Evolutionary conservation across 2,113 vertebrate species (phyloP).

Genomic region (Petaurus breviceps): DNA sequence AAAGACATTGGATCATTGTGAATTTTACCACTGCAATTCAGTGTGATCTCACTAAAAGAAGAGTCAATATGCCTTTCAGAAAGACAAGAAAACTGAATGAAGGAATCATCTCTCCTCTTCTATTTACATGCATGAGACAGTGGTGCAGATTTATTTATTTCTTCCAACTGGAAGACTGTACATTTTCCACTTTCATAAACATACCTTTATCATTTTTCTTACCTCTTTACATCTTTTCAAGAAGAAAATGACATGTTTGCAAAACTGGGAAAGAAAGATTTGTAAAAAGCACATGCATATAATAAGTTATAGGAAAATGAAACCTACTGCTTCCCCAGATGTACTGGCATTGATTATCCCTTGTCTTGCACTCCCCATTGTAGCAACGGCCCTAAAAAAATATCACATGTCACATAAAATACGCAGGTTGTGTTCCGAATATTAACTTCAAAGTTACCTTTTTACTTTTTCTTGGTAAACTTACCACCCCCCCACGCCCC

Average conservation of each 20-base stretch:
- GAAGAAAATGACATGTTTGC: not conserved
- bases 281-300: not conserved
- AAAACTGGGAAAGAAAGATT: not conserved
- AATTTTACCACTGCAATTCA: not conserved
- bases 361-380: conserved; percentile 96
- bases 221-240: not conserved
- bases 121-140: not conserved
- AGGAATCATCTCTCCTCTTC: not conserved
- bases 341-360: conserved; percentile 98
- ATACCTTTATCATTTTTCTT: not conserved
- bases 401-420: conserved; percentile 1
- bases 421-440: rapidly evolving
- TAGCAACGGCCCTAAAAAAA: conserved; percentile 95
- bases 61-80: not conserved
- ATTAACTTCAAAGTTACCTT: not conserved
- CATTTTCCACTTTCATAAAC: not conserved
- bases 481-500: not conserved
- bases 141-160: not conserved
- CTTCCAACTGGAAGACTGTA: conserved; percentile 4
- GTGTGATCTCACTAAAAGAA: not conserved
- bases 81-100: not conserved
- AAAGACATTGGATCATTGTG: not conserved
- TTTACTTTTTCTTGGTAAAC: not conserved
- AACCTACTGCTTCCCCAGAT: conserved; percentile 98
- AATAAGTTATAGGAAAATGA: not conserved